Evolutionary conservation across 2,888 invertebrate genomes (phyloP).

Genomic region (Zaprionus bogoriensis): DNA sequence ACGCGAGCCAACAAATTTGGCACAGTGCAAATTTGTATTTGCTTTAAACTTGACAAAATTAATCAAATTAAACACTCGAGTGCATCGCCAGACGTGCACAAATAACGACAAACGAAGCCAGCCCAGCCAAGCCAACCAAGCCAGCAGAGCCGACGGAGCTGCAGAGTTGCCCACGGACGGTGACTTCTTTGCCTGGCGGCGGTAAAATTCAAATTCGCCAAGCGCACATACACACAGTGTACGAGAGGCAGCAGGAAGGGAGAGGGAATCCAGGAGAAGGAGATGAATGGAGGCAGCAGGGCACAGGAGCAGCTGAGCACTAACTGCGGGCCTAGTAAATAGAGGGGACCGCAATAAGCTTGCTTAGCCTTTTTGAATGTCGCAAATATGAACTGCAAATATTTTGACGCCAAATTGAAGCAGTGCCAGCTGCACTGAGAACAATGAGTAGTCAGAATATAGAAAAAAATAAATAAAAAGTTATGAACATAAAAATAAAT

Average conservation of each 20-base stretch:
- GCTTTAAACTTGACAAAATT: conserved; percentile 78
- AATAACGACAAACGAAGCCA: conserved; percentile 58
- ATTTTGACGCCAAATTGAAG: conserved; percentile 69
- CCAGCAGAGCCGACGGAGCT: conserved; percentile 9
- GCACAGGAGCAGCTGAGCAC: conserved; percentile 16
- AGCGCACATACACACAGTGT: conserved; percentile 40
- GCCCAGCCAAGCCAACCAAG: neutral
- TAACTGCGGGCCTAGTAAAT: conserved; percentile 47
- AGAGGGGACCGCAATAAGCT: conserved; percentile 69
- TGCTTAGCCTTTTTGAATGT: conserved; percentile 75
- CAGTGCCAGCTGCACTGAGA: conserved; percentile 20
- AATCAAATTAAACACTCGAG: conserved; percentile 82
- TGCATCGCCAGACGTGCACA: conserved; percentile 78
- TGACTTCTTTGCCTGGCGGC: conserved; percentile 49
- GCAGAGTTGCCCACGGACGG: conserved; percentile 36
- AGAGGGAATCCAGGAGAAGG: too few relatives aligned
- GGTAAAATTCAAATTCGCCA: conserved; percentile 68
- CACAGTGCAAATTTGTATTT: conserved; percentile 73
- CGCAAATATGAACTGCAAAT: conserved; percentile 76
- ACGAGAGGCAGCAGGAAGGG: neutral
- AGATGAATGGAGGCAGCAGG: neutral
- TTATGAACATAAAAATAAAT: neutral
- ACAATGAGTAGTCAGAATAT: neutral
- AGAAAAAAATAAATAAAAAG: neutral
- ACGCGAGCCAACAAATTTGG: conserved; percentile 59